These are phyloP conservation scores for Hetaerina americana DNA, from an alignment of 1,140 invertebrate genomes.

Conservation along the genomic window DNA sequence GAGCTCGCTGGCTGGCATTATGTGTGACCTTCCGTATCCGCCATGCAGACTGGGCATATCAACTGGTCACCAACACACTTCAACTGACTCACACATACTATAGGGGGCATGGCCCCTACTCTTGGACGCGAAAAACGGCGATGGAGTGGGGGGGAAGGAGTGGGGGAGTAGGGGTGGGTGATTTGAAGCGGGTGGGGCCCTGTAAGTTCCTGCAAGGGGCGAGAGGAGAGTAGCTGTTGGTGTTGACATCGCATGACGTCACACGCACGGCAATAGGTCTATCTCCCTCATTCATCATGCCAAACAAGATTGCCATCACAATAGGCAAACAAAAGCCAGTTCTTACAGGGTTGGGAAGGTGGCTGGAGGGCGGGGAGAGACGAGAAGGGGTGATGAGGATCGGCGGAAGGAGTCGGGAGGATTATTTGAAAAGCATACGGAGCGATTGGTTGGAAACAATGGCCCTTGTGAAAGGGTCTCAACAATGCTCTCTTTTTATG, in stretches of 20 bases:
- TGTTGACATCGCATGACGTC: not conserved
- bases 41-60: not conserved
- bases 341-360: too few relatives aligned
- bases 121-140: too few relatives aligned
- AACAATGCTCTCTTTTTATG: not conserved
- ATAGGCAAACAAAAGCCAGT: not conserved
- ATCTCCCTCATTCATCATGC: not conserved
- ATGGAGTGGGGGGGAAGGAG: too few relatives aligned
- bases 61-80: not conserved
- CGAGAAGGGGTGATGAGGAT: too few relatives aligned
- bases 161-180: too few relatives aligned
- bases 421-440: too few relatives aligned
- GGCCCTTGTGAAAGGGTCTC: not conserved
- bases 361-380: too few relatives aligned
- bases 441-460: not conserved
- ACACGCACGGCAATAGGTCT: not conserved
- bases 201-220: too few relatives aligned
- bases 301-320: not conserved
- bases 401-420: not conserved
- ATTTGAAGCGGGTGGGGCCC: too few relatives aligned
- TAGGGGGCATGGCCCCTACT: too few relatives aligned
- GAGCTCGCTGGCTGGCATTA: not conserved
- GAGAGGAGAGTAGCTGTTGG: too few relatives aligned
- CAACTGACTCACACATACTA: too few relatives aligned
- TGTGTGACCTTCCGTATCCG: not conserved